Base-by-base conservation (phyloP, 2,888 invertebrate genomes). In the Galerucella nymphaeae region DNA sequence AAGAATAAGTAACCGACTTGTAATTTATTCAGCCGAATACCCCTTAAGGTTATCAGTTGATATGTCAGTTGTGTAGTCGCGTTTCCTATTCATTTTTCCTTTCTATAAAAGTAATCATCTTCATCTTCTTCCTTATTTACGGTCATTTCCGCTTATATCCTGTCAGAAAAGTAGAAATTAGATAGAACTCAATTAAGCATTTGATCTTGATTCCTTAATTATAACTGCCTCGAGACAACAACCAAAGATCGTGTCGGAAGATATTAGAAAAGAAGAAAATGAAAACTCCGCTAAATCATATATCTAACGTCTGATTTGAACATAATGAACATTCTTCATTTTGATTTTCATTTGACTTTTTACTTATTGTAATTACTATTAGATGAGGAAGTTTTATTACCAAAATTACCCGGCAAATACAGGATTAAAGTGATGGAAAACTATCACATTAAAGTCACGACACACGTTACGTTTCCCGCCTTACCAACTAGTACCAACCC, bases 221-320 rank as follows among this genome's bases (percentile, higher is more conserved):
- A 48, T 48, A 61, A 67, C 38, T 16, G 67, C 67, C 67, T 20
- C 48, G 38, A 61, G 67, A 67, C 48, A n/a, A 11, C 50, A 67
- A 67, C 59, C 67, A 61, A 59, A 67, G 45, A 59, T 48, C 59
- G 59, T 67, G 67, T 67, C 59, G 67, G 67, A 67, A 67, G 67
- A 67, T 30, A 14, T 2, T 66, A 30, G 45, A 57, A 41, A 14
- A 66, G 57, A 30, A 50, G 50, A 48, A 50, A 67, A 59, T 59
- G 50, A 67, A 67, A 67, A 59, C 41, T 58, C 11, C 13, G 41
- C 20, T 23, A 58, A 66, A 58, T 66, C 58, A 66, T 66, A 66
- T 58, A 66, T 66, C 57, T 66, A 23, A 13, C n/a, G 20, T 20
- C 64, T 50, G 23, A n/a, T 50, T 64, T 30, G n/a, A 38, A 16